These are phyloP conservation scores for Alectura lathami DNA, from an alignment of 2,113 vertebrate species.

Conservation along the genomic window DNA sequence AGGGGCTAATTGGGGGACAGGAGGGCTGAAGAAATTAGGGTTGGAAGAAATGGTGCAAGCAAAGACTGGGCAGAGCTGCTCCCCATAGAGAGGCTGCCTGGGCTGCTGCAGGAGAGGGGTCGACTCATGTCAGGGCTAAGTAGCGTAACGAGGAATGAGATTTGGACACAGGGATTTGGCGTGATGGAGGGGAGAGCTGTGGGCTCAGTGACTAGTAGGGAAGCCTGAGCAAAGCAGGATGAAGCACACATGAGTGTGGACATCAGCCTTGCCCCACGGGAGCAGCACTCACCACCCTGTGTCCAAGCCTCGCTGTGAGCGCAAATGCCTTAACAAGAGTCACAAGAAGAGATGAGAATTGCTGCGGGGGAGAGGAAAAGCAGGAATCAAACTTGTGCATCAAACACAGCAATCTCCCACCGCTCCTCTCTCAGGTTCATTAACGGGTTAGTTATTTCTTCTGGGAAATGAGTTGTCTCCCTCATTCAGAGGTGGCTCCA, in stretches of 20 bases:
- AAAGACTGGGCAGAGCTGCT: not conserved
- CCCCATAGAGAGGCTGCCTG: not conserved
- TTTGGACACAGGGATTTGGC: fast-evolving
- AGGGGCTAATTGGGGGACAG: not conserved
- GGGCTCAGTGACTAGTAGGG: not conserved
- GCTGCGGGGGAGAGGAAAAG: fast-evolving
- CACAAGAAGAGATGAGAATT: not conserved
- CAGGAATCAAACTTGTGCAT: not conserved
- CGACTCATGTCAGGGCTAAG: not conserved
- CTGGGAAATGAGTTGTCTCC: not conserved
- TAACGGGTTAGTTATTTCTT: not conserved
- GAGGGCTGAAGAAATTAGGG: not conserved
- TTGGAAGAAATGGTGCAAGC: not conserved
- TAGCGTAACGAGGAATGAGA: not conserved
- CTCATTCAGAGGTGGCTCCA: fast-evolving
- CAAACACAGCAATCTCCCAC: not conserved
- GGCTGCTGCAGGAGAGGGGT: not conserved
- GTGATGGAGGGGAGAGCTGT: not conserved
- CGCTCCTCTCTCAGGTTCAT: not conserved
- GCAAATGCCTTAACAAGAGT: not conserved
- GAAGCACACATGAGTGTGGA: fast-evolving
- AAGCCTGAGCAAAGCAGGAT: not conserved
- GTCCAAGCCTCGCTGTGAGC: not conserved
- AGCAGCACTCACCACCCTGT: not conserved
- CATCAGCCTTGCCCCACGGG: not conserved